Conservation (phyloP, 2,113 vertebrate species). For the Murina feae region DNA sequence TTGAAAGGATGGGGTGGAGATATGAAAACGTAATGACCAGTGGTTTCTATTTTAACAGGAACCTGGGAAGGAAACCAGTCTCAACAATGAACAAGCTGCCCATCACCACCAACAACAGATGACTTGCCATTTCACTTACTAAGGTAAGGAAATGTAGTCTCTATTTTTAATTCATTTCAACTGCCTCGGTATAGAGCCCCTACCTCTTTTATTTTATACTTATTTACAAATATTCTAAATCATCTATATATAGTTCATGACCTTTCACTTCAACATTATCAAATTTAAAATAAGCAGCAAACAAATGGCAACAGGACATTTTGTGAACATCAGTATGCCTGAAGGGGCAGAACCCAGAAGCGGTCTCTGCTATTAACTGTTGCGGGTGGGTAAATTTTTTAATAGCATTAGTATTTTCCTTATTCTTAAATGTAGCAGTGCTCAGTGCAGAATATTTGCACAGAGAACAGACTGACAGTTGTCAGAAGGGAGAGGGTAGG, state of each 20-base stretch:
- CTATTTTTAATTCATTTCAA: background rate
- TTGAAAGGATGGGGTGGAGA: background rate
- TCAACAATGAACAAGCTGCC: slow-evolving; percentile 61
- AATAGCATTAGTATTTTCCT: background rate
- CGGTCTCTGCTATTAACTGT: background rate
- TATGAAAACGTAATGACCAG: slow-evolving; percentile 30
- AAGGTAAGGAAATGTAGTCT: slow-evolving; percentile 69
- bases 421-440: background rate
- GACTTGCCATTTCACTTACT: slow-evolving; percentile 66
- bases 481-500: background rate
- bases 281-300: slow-evolving; percentile 46
- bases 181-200: background rate
- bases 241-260: background rate
- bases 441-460: background rate
- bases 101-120: slow-evolving; percentile 69
- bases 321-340: background rate
- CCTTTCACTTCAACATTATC: background rate
- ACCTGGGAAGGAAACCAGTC: slow-evolving; percentile 41
- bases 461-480: background rate
- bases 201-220: background rate
- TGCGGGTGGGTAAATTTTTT: background rate
- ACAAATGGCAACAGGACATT: background rate
- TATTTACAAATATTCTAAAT: slow-evolving; percentile 1
- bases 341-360: background rate
- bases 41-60: slow-evolving; percentile 73